Evolutionary conservation across 2,797 vertebrate genomes (phyloP).

Genomic region (Mus spretus): DNA sequence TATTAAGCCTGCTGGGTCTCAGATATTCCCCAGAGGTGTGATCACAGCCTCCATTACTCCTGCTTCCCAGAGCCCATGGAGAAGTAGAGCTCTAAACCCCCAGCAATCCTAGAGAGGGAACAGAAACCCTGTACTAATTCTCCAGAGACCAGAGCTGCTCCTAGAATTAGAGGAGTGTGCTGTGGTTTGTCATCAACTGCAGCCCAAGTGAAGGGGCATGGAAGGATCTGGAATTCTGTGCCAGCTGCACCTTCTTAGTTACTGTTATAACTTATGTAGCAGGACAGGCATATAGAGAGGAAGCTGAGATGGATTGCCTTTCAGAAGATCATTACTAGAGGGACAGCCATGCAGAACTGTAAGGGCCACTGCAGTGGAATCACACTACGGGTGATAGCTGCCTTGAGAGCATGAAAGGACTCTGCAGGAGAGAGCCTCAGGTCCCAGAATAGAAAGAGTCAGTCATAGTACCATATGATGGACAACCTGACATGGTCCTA

Average conservation of each 20-base stretch:
- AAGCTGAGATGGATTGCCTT: background rate
- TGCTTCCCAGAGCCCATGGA: background rate
- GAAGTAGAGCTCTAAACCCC: background rate
- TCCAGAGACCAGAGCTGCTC: background rate
- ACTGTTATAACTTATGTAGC: background rate
- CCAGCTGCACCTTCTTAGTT: background rate
- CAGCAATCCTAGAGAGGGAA: background rate
- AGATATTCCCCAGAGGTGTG: background rate
- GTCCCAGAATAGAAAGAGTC: background rate
- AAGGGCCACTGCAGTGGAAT: background rate
- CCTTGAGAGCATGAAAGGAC: background rate
- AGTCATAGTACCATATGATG: background rate
- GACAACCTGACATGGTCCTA: background rate
- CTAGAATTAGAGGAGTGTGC: background rate
- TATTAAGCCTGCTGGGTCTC: slow-evolving; percentile 57
- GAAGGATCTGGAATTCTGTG: background rate
- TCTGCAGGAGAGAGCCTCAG: background rate
- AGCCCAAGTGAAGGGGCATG: background rate
- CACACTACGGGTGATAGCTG: background rate
- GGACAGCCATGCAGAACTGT: background rate
- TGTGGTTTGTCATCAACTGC: background rate
- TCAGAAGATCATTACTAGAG: background rate
- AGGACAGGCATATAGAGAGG: background rate
- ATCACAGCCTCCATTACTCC: slow-evolving; percentile 12
- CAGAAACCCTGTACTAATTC: background rate